Base-by-base conservation (phyloP, 2,113 vertebrate species). In the Megaceryle torquata region DNA sequence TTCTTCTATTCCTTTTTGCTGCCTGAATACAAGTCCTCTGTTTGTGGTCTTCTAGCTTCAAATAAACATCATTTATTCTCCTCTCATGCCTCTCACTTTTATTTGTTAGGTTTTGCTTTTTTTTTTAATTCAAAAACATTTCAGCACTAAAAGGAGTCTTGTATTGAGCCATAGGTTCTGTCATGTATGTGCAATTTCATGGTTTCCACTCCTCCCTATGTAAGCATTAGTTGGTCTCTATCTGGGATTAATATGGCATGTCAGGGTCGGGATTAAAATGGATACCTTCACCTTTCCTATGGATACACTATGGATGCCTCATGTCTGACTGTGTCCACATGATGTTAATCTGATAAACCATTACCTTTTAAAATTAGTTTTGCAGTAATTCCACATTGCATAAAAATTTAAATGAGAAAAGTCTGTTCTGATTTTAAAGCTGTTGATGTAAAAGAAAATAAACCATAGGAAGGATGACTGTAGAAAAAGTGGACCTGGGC, bases 341-440 rank as follows among this genome's bases (percentile, higher is more conserved):
- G 54, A 67, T 37, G 37, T 41, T 74, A 63, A 89, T 89, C 44
- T 85, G 84, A 92, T 82, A 89, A 95, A 89, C 39, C 15, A 35
- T 31, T 60, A 78, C 86, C 64, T 90, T 92, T 93, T 91, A 91
- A 80, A 95, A 75, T 74, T 22, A 83, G 7, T 9, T 83, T 80
- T 86, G 37, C 50, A 63, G 8, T 83, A 33, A 67, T 92, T 86
- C 69, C 39, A 61, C 31, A 26, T 11, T 50, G 37, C 31, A 37
- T 67, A 65, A 89, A 78, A 88, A 85, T 83, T 77, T 85, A 54
- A 82, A 93, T 88, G 51, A 77, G 78, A 67, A 95, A 82, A 86
- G 7, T 2, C 19, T 37, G 9, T 65, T 80, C 44, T 72, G 84
- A 65, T 59, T 76, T 79, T 69, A 54, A 87, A 82, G 31, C 15